Percentiles rank a stretch among this genome's conserved stretches.
Evolutionary conservation across 2,888 invertebrate species (phyloP).

Genomic region (Synanthedon formicaeformis): DNA sequence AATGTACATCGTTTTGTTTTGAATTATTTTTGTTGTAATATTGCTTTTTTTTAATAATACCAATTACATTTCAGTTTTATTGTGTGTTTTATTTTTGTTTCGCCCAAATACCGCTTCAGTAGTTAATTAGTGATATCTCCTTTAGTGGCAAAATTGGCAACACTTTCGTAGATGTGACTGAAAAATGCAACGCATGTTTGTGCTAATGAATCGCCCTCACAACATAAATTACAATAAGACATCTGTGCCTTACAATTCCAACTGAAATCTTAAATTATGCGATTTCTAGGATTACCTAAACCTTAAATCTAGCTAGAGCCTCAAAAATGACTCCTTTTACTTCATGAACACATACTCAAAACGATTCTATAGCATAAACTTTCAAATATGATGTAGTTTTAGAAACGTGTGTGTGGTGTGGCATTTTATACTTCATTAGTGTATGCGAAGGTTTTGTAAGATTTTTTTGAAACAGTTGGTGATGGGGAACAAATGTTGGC

Average conservation of each 20-base stretch:
- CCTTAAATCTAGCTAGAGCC: too few species aligned
- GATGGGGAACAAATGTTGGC: slow-evolving; percentile 56
- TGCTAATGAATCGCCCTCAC: slow-evolving; percentile 37
- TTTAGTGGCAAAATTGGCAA: slow-evolving; percentile 14
- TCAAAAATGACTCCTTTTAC: background rate
- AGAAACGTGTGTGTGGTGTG: background rate
- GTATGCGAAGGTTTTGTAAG: slow-evolving; percentile 18
- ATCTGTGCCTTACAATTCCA: background rate
- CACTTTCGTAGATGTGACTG: slow-evolving; percentile 32
- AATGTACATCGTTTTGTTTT: slow-evolving; percentile 83
- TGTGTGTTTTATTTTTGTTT: slow-evolving; percentile 72
- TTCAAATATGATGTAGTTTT: background rate
- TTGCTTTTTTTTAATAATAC: slow-evolving; percentile 80
- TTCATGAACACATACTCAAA: slow-evolving; percentile 1
- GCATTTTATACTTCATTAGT: slow-evolving; percentile 5
- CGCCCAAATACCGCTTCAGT: slow-evolving; percentile 51
- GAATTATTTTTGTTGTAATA: slow-evolving; percentile 81
- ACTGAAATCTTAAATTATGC: background rate
- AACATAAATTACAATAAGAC: background rate
- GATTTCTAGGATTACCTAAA: too few species aligned
- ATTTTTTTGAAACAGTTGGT: slow-evolving; percentile 54
- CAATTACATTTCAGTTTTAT: slow-evolving; percentile 78
- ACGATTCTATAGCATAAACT: slow-evolving; percentile 50
- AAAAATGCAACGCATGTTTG: slow-evolving; percentile 37
- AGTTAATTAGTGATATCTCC: slow-evolving; percentile 24